These are phyloP conservation scores for Flabesymbios commensalis DNA, from an alignment of 2,888 invertebrate genomes.

Conservation along the genomic window DNA sequence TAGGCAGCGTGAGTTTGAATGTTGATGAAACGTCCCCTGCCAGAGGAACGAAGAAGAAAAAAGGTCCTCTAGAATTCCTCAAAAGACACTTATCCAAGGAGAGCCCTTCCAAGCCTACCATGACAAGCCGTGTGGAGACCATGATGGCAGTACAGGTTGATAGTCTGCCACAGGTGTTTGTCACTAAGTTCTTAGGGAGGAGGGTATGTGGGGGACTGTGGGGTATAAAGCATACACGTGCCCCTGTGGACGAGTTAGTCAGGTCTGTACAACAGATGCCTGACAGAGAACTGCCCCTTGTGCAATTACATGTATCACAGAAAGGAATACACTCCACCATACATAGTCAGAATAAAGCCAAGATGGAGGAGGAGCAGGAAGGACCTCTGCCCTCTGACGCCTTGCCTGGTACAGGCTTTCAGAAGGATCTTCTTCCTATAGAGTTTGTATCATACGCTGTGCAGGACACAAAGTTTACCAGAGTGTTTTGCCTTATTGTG, in stretches of 20 bases:
- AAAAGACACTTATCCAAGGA: too few relatives aligned
- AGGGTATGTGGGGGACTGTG: constrained; percentile 48
- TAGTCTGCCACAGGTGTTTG: constrained; percentile 56
- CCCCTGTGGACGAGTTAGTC: constrained; percentile 55
- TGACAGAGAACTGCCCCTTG: constrained; percentile 51
- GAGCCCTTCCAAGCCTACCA: too few relatives aligned
- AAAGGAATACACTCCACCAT: constrained; percentile 45
- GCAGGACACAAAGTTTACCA: constrained; percentile 57
- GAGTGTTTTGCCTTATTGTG: constrained; percentile 58
- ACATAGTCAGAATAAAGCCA: background rate
- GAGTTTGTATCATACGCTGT: constrained; percentile 60
- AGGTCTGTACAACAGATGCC: constrained; percentile 38
- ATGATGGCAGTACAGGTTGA: constrained; percentile 48
- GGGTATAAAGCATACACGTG: constrained; percentile 53
- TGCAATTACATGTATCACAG: constrained; percentile 50
- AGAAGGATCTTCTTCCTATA: constrained; percentile 48
- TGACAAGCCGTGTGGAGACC: too few relatives aligned
- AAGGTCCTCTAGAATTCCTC: too few relatives aligned
- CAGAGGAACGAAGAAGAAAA: too few relatives aligned
- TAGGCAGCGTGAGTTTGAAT: too few relatives aligned
- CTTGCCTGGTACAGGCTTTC: too few relatives aligned
- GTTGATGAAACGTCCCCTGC: too few relatives aligned
- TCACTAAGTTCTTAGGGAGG: constrained; percentile 58
- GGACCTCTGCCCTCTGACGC: constrained; percentile 54
- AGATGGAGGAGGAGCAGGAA: background rate